Evolutionary conservation across 2,113 vertebrate species (phyloP).

Genomic region (Dipodomys ordii): DNA sequence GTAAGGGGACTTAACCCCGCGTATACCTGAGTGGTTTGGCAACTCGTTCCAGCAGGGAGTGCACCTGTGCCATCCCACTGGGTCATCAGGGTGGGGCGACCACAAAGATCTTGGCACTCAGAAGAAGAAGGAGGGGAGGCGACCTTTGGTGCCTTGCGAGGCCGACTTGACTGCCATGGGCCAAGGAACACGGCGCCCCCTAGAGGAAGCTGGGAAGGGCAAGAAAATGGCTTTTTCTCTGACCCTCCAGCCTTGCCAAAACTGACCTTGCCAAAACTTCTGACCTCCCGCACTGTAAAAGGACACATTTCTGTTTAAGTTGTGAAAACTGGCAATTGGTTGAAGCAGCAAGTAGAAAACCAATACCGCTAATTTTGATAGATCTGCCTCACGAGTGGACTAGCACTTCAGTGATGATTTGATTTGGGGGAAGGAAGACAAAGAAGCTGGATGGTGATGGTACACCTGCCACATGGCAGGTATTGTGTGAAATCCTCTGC

Average conservation of each 20-base stretch:
- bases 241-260: neutral
- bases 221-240: neutral
- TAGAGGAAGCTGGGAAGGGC: too few species aligned
- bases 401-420: neutral
- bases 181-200: neutral
- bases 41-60: neutral
- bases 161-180: neutral
- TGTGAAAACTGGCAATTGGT: neutral
- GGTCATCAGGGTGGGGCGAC: neutral
- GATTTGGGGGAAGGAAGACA: neutral
- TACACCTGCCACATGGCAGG: fast-evolving
- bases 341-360: neutral
- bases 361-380: neutral
- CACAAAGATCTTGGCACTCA: neutral
- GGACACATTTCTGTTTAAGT: neutral
- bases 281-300: neutral
- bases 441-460: neutral
- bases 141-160: neutral
- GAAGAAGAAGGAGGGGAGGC: neutral
- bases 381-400: neutral
- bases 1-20: neutral
- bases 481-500: too few species aligned
- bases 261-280: neutral
- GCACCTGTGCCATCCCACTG: too few species aligned
- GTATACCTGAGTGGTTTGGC: too few species aligned